Conservation (phyloP, 1,140 invertebrate genomes). For the Hydropsyche tenuis region DNA sequence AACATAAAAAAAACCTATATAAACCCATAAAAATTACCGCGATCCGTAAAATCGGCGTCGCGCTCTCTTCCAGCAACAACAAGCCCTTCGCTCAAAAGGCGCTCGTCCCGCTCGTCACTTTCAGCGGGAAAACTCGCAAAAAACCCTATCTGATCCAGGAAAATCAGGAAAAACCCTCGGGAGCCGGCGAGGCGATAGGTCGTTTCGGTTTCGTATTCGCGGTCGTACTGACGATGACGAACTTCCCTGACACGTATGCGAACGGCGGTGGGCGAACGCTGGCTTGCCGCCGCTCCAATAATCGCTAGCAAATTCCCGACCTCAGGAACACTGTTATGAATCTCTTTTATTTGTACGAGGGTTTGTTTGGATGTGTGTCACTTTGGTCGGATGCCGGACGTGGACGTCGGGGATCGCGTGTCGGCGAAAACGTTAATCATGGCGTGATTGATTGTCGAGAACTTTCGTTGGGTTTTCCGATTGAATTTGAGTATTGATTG, state of each 20-base stretch:
- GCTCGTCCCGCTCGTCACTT: background rate
- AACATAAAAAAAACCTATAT: no score
- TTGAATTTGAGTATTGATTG: no score
- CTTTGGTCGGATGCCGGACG: background rate
- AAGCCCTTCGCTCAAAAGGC: no score
- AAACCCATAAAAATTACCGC: no score
- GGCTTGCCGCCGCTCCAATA: slow-evolving; percentile 4
- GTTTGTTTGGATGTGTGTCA: no score
- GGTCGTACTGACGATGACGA: slow-evolving; percentile 28
- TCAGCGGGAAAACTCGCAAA: background rate
- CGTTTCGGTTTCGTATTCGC: slow-evolving; percentile 38
- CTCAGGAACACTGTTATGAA: background rate
- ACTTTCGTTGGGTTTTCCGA: no score
- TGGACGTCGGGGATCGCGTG: slow-evolving; percentile 1
- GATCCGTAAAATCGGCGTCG: no score
- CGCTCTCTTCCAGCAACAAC: no score
- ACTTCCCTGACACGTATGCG: background rate
- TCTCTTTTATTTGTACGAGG: no score
- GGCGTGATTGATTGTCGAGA: no score
- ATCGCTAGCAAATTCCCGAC: background rate
- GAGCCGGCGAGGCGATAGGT: slow-evolving; percentile 24
- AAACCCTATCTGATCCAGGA: background rate
- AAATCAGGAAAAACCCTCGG: background rate
- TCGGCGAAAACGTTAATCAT: background rate
- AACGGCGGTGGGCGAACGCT: slow-evolving; percentile 2